phyloP scores from a whole-genome alignment of 2,797 vertebrate species.

The Triplophysa yarkandensis region DNA sequence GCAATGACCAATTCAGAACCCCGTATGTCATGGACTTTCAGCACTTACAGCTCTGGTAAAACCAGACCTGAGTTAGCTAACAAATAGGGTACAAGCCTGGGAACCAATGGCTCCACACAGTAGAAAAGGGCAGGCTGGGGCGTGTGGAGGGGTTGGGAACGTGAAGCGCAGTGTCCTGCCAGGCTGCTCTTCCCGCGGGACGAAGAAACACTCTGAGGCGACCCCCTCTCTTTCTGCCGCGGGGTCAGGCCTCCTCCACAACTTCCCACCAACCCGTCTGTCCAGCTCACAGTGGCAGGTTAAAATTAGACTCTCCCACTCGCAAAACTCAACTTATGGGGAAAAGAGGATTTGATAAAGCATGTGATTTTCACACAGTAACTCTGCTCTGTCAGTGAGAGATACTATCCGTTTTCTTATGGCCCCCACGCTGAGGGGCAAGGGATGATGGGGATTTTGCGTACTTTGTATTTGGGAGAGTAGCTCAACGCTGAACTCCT shows the following conservation, averaged over 20 bases:
- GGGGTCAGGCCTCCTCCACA: conserved; percentile 92
- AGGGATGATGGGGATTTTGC: conserved; percentile 53
- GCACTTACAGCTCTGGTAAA: conserved; percentile 1
- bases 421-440: conserved; percentile 36
- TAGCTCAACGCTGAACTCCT: conserved; percentile 60
- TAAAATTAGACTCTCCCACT: conserved; percentile 88
- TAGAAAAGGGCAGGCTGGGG: conserved; percentile 38
- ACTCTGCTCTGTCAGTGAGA: conserved; percentile 59
- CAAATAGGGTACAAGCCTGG: conserved; percentile 74
- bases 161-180: conserved; percentile 85
- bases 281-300: conserved; percentile 76
- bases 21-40: neutral
- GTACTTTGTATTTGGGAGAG: conserved; percentile 42
- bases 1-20: neutral
- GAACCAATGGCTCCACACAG: conserved; percentile 64
- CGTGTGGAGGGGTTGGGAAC: conserved; percentile 83
- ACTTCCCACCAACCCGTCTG: conserved; percentile 86
- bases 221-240: conserved; percentile 87
- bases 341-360: conserved; percentile 66
- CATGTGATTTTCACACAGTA: conserved; percentile 77
- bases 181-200: conserved; percentile 85
- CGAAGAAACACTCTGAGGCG: conserved; percentile 76
- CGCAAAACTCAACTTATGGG: conserved; percentile 58
- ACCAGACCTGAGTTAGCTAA: conserved; percentile 20
- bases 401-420: conserved; percentile 60